These are phyloP conservation scores for Tympanoctomys barrerae DNA, from an alignment of 2,797 vertebrate genomes.

Conservation along the genomic window DNA sequence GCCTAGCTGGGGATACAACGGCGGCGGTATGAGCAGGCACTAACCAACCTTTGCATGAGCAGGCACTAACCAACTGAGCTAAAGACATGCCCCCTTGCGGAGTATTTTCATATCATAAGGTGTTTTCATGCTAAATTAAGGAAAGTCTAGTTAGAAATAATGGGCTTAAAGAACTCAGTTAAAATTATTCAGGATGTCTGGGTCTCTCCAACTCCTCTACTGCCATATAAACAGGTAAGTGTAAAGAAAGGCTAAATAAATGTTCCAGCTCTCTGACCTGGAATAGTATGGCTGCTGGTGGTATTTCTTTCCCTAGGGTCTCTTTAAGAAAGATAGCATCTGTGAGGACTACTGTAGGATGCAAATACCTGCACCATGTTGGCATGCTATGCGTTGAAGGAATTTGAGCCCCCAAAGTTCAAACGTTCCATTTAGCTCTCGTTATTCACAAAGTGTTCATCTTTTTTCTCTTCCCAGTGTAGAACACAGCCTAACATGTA, in stretches of 20 bases:
- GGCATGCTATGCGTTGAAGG: not conserved
- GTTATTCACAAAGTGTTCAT: not conserved
- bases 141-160: not conserved
- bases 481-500: not conserved
- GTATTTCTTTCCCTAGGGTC: not conserved
- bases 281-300: not conserved
- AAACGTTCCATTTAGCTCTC: slow-evolving; percentile 18
- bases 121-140: not conserved
- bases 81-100: not conserved
- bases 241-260: slow-evolving; percentile 2
- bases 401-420: slow-evolving; percentile 11
- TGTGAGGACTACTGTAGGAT: not conserved
- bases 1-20: no score
- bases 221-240: not conserved
- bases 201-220: not conserved
- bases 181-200: not conserved
- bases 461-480: not conserved
- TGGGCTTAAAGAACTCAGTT: not conserved
- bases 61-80: no score
- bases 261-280: not conserved
- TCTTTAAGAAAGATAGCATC: slow-evolving; percentile 23
- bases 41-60: no score
- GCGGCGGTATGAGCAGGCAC: no score
- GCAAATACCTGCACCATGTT: not conserved
- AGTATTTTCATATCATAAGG: not conserved